Base-by-base conservation (phyloP, 2,113 vertebrate genomes). In the Rhea pennata region DNA sequence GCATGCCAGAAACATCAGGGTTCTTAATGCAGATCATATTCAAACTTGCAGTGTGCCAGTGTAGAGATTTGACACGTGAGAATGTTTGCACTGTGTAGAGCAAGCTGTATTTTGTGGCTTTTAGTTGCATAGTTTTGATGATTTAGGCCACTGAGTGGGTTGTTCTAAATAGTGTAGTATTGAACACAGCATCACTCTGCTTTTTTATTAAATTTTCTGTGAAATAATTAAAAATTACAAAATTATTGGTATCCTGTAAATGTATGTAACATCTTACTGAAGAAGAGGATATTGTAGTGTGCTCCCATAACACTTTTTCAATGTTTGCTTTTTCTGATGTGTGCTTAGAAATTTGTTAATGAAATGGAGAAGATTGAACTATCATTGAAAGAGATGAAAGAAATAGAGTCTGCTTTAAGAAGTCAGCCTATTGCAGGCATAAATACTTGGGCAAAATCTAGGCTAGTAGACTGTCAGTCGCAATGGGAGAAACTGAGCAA, bases 401-500 rank as follows among this genome's bases (percentile, higher is more conserved):
- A 99, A 95, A 82, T 98, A n/a, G 98, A 99, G 64, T 91, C 96
- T 9, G 90, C 94, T 31, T 96, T 99, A 72, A 98, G 97, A 97
- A 92, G 92, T 54, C 96, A 98, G 48, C 97, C 99, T 83, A 59
- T 98, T 66, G 91, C 96, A 23, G 97, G 97, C 73, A 92, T 99
- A 92, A 95, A 97, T 96, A 97, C 96, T 16, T 99, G 99, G 98
- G 96, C 98, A 62, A 98, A 98, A 93, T 96, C 97, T 22, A 98
- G 97, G 59, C 90, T 99, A 12, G 94, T 70, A 3, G 98, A 99
- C 76, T 98, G 90, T 73, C 98, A 98, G 92, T 95, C 93, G 27
- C 99, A 98, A 4, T 98, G 99, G 99, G 98, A 99, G 67, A 96
- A 95, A 61, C 97, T 99, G 62, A 99, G 98, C 97, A 99, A 99